phyloP scores from a whole-genome alignment of 1,140 invertebrate genomes.

The Lasioglossum baleicum region DNA sequence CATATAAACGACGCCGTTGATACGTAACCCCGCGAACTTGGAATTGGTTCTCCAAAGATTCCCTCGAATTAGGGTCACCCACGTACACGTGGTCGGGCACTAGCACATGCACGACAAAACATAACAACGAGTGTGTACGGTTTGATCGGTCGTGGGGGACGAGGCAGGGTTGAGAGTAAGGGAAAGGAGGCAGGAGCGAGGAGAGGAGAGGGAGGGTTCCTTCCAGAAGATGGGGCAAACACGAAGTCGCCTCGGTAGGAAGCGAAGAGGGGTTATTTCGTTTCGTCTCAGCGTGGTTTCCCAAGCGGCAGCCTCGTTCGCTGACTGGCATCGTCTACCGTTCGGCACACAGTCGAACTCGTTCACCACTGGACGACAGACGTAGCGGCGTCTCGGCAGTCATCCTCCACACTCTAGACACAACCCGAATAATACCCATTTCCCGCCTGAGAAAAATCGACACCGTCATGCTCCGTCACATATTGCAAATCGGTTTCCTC shows the following conservation, averaged over 20 bases:
- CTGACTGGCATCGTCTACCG: slow-evolving; percentile 50
- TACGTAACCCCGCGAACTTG: not conserved
- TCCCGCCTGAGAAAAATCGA: slow-evolving; percentile 3
- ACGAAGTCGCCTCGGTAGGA: slow-evolving; percentile 53
- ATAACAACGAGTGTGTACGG: slow-evolving; percentile 25
- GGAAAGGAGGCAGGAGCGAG: slow-evolving; percentile 31
- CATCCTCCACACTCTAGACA: not conserved
- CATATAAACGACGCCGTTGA: too few species aligned
- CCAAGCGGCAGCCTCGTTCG: slow-evolving; percentile 51
- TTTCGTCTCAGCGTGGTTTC: slow-evolving; percentile 61
- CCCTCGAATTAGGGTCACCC: slow-evolving; percentile 25
- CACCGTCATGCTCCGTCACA: slow-evolving; percentile 23
- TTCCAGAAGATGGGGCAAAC: slow-evolving; percentile 55
- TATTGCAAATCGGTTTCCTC: slow-evolving; percentile 27
- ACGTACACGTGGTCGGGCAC: not conserved
- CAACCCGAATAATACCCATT: not conserved
- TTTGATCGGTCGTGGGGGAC: slow-evolving; percentile 22
- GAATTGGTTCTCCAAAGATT: slow-evolving; percentile 12
- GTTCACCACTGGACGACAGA: slow-evolving; percentile 71
- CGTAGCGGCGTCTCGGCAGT: slow-evolving; percentile 47
- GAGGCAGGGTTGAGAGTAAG: slow-evolving; percentile 26
- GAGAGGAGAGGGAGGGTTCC: slow-evolving; percentile 36
- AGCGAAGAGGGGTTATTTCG: slow-evolving; percentile 62
- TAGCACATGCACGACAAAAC: slow-evolving; percentile 18
- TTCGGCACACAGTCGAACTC: slow-evolving; percentile 73